phyloP scores from a whole-genome alignment of 2,888 invertebrate species.

The Cheilosia urbana region DNA sequence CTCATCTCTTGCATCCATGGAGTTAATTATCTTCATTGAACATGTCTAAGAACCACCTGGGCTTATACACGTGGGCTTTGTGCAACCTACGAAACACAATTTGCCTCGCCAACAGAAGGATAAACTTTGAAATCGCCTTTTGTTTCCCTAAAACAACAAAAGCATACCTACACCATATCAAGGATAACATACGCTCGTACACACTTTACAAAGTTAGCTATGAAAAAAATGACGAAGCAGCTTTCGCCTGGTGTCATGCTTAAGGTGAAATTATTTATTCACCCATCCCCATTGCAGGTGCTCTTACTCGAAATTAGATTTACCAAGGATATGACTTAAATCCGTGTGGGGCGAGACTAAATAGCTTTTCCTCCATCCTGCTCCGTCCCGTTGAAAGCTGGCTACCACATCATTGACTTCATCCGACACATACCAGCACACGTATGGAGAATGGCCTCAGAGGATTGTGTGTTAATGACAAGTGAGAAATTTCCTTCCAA shows the following conservation, averaged over 20 bases:
- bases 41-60: no score
- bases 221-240: conserved; percentile 14
- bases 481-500: conserved; percentile 53
- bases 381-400: no score
- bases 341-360: neutral
- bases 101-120: conserved; percentile 13
- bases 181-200: neutral
- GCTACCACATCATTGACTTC: conserved; percentile 36
- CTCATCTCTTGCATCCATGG: no score
- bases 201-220: conserved; percentile 27
- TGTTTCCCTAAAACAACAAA: conserved; percentile 42
- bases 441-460: conserved; percentile 18
- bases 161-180: neutral
- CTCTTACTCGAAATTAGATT: conserved; percentile 46
- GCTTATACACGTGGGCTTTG: neutral
- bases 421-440: conserved; percentile 40
- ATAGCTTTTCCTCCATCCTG: conserved; percentile 1
- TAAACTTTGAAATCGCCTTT: conserved; percentile 43
- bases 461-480: conserved; percentile 64
- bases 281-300: conserved; percentile 4
- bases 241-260: conserved; percentile 54
- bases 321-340: neutral
- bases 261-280: conserved; percentile 32
- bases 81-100: conserved; percentile 17
- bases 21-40: no score